These are phyloP conservation scores for Galbula dea DNA, from an alignment of 2,113 vertebrate species.

Conservation along the genomic window DNA sequence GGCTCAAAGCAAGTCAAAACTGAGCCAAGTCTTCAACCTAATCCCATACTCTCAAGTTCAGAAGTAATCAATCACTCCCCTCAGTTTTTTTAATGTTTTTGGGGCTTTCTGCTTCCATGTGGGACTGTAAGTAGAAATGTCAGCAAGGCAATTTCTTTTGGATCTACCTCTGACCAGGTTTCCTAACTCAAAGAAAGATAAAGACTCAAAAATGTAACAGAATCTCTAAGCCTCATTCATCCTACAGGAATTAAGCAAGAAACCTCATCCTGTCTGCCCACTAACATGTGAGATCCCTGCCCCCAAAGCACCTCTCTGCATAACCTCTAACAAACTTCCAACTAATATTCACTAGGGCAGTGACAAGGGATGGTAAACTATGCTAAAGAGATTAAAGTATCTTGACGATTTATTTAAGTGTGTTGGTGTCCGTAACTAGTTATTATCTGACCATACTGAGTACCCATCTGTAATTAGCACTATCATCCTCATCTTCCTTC, in stretches of 20 bases:
- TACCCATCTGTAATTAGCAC: not conserved
- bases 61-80: not conserved
- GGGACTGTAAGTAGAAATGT: not conserved
- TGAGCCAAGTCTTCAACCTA: not conserved
- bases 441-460: not conserved
- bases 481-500: not conserved
- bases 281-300: not conserved
- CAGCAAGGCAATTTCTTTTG: not conserved
- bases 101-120: not conserved
- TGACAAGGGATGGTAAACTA: not conserved
- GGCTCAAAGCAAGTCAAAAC: slow-evolving; percentile 20
- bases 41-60: not conserved
- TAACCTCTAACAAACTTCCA: not conserved
- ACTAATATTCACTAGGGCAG: not conserved
- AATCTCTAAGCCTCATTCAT: not conserved
- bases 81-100: not conserved
- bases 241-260: slow-evolving; percentile 1
- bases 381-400: not conserved
- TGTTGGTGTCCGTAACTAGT: not conserved
- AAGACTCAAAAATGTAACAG: not conserved
- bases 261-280: not conserved
- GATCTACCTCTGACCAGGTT: not conserved
- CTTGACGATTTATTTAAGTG: not conserved
- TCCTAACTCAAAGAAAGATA: not conserved
- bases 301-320: not conserved